These are phyloP conservation scores for Coluber constrictor DNA, from an alignment of 2,797 vertebrate species.

Conservation along the genomic window DNA sequence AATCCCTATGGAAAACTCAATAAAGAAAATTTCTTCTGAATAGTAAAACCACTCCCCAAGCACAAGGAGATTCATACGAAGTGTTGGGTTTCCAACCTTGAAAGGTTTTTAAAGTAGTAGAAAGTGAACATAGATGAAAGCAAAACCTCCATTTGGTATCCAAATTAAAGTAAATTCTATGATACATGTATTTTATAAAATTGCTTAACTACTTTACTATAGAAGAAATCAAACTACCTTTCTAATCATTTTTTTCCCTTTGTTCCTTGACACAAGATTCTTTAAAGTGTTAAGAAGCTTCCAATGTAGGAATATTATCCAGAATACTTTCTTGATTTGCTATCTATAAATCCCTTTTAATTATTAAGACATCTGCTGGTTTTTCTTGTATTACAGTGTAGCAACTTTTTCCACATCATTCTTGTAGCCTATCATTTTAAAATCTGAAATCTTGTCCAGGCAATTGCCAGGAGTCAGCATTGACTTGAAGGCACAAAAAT, in stretches of 20 bases:
- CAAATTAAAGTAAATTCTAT: not conserved
- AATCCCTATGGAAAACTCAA: not conserved
- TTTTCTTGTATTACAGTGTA: not conserved
- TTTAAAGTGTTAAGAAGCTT: not conserved
- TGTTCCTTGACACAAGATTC: not conserved
- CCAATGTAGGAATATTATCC: not conserved
- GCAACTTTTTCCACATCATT: not conserved
- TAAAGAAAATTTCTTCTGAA: not conserved
- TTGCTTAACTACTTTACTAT: not conserved
- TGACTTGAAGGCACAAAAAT: not conserved
- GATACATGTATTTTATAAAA: not conserved
- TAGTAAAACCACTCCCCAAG: not conserved
- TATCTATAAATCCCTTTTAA: not conserved
- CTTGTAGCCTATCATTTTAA: not conserved
- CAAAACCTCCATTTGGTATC: not conserved
- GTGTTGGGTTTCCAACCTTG: not conserved
- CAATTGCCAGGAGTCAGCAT: not conserved
- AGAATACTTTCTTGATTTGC: not conserved
- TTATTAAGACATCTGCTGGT: not conserved
- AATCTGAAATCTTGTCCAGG: not conserved
- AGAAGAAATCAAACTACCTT: not conserved
- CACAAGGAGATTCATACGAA: not conserved
- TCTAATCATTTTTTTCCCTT: not conserved
- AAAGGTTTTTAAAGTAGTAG: not conserved
- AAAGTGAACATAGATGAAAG: not conserved